Percentiles rank a stretch among this genome's conserved stretches.
Conservation (phyloP, 2,113 vertebrate genomes). For the Colaptes auratus region DNA sequence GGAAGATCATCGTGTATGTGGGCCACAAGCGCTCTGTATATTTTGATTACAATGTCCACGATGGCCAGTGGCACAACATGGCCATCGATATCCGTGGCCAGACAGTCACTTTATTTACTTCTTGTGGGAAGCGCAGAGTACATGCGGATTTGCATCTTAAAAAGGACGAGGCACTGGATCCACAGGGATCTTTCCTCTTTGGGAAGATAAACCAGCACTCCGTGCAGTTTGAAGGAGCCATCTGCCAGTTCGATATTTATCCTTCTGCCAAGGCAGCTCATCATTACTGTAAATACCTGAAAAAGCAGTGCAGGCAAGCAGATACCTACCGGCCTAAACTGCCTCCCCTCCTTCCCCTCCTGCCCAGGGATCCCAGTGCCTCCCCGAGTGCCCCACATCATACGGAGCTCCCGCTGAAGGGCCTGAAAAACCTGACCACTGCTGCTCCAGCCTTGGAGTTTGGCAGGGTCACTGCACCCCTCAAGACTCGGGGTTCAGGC, state of each 20-base stretch:
- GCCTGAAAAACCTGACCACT: conserved; percentile 76
- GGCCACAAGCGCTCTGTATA: conserved; percentile 87
- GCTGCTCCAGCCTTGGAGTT: conserved; percentile 1
- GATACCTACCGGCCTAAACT: conserved; percentile 84
- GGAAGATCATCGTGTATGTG: conserved; percentile 84
- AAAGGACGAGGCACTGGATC: conserved; percentile 84
- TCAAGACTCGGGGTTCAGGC: not conserved
- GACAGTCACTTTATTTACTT: conserved; percentile 86
- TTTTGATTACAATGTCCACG: conserved; percentile 91
- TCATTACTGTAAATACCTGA: conserved; percentile 96
- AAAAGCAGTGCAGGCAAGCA: conserved; percentile 92
- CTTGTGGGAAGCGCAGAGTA: conserved; percentile 86
- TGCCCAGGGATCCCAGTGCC: conserved; percentile 76
- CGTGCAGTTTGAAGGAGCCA: conserved; percentile 92
- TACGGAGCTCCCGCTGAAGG: not conserved
- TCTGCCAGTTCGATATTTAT: conserved; percentile 97
- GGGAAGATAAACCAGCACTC: conserved; percentile 90
- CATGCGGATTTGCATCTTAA: conserved; percentile 83
- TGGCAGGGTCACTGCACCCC: conserved; percentile 17
- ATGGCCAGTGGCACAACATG: conserved; percentile 93
- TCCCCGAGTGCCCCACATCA: not conserved
- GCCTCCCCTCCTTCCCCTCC: conserved; percentile 79
- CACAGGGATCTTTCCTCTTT: conserved; percentile 89
- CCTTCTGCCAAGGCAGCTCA: conserved; percentile 93
- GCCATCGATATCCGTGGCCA: conserved; percentile 85